These are phyloP conservation scores for Haliclona indistincta DNA, from an alignment of 37 sponge, comb jelly and placozoan species.

Conservation along the genomic window DNA sequence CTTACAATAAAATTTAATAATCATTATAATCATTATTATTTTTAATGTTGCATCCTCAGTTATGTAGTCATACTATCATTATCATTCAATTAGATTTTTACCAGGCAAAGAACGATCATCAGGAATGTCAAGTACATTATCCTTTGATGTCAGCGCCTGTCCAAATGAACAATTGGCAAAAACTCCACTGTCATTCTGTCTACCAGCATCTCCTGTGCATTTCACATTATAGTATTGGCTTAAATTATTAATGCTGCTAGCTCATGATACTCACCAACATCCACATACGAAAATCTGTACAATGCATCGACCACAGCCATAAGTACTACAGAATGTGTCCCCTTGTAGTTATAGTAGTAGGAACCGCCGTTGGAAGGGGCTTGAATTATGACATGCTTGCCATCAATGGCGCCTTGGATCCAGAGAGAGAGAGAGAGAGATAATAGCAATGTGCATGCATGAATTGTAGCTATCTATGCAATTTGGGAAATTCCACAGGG, in stretches of 20 bases:
- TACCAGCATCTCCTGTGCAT: slow-evolving; percentile 27
- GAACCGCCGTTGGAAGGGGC: slow-evolving; percentile 41
- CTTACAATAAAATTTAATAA: background rate
- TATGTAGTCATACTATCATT: too few relatives aligned
- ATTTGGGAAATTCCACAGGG: slow-evolving; percentile 44
- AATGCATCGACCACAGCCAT: slow-evolving; percentile 37
- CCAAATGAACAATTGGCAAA: slow-evolving; percentile 45
- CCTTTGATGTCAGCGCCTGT: slow-evolving; percentile 5
- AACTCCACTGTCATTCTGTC: slow-evolving; percentile 51
- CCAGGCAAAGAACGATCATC: slow-evolving; percentile 9
- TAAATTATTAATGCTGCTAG: too few relatives aligned
- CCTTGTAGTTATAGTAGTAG: slow-evolving; percentile 43
- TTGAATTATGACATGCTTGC: slow-evolving; percentile 51
- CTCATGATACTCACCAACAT: slow-evolving; percentile 18
- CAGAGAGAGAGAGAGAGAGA: too few relatives aligned
- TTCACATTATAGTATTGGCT: too few relatives aligned
- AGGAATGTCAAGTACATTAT: slow-evolving; percentile 15
- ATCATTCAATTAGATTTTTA: too few relatives aligned
- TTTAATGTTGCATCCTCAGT: too few relatives aligned
- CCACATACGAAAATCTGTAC: slow-evolving; percentile 24
- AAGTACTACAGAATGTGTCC: slow-evolving; percentile 26
- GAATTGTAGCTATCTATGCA: too few relatives aligned
- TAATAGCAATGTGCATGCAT: too few relatives aligned
- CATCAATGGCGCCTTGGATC: too few relatives aligned
- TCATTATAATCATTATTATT: too few relatives aligned